Conservation (phyloP, 2,113 vertebrate species). For the Poeciliopsis occidentalis region DNA sequence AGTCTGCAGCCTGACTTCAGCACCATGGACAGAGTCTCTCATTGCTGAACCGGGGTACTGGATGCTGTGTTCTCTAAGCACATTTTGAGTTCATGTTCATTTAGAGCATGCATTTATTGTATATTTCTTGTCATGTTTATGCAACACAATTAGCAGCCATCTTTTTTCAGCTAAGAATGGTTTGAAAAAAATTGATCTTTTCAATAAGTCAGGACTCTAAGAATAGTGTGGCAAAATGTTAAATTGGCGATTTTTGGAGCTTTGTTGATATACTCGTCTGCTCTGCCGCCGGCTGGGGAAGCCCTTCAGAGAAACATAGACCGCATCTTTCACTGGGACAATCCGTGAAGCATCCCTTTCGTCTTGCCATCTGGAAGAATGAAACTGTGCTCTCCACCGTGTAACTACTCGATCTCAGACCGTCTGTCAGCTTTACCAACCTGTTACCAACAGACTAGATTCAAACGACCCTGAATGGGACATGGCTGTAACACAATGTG, state of each 20-base stretch:
- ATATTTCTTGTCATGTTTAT: background rate
- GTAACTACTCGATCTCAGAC: constrained; percentile 59
- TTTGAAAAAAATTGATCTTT: background rate
- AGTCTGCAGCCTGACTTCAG: constrained; percentile 46
- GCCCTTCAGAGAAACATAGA: constrained; percentile 48
- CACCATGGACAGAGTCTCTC: constrained; percentile 68
- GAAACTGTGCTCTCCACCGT: constrained; percentile 57
- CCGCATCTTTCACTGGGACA: constrained; percentile 54
- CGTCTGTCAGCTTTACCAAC: constrained; percentile 66
- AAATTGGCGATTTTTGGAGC: constrained; percentile 9
- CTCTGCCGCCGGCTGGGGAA: constrained; percentile 34
- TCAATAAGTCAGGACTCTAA: background rate
- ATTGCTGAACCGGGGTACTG: background rate
- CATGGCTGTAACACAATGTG: constrained; percentile 36
- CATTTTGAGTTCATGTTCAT: background rate
- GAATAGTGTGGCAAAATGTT: constrained; percentile 15
- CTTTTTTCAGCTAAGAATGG: background rate
- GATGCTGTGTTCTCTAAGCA: background rate
- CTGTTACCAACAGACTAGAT: constrained; percentile 39
- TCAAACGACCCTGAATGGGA: constrained; percentile 35
- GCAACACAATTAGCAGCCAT: background rate
- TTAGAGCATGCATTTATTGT: background rate
- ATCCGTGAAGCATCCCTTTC: constrained; percentile 54
- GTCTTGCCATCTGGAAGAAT: constrained; percentile 63
- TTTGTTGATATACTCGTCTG: constrained; percentile 23